A percentile compares a stretch with the other conserved stretches of the same genome.
Conservation (phyloP, 2,113 vertebrate genomes). For the Halcyon senegalensis region DNA sequence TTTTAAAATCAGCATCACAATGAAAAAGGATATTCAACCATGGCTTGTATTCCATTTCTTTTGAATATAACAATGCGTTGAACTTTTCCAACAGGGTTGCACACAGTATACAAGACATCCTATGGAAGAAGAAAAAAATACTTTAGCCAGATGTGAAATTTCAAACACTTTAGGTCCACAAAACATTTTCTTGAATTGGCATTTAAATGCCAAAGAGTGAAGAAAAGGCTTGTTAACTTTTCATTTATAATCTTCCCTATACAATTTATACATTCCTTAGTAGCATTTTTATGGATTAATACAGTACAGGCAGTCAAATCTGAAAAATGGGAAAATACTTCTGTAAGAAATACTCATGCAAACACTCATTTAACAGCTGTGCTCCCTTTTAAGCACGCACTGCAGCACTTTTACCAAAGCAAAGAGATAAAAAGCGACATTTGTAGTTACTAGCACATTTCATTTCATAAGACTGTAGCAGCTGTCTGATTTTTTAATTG, state of each 20-base stretch:
- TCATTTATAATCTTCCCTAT: not conserved
- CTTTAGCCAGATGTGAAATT: not conserved
- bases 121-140: conserved; percentile 50
- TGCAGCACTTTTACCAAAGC: not conserved
- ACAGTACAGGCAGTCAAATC: not conserved
- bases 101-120: conserved; percentile 93
- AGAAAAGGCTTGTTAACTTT: not conserved
- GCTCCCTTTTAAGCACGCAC: not conserved
- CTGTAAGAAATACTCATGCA: not conserved
- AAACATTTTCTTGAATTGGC: not conserved
- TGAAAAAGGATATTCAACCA: conserved; percentile 97
- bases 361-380: not conserved
- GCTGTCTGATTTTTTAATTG: not conserved
- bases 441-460: not conserved
- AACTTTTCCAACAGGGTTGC: conserved; percentile 91
- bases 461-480: not conserved
- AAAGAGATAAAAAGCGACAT: not conserved
- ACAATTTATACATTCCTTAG: not conserved
- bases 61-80: conserved; percentile 97
- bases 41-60: conserved; percentile 95
- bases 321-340: not conserved
- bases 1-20: not conserved
- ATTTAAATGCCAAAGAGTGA: not conserved
- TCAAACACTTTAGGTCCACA: not conserved
- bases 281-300: not conserved